Conservation (phyloP, 2,888 invertebrate genomes). For the Lasiommata megera region DNA sequence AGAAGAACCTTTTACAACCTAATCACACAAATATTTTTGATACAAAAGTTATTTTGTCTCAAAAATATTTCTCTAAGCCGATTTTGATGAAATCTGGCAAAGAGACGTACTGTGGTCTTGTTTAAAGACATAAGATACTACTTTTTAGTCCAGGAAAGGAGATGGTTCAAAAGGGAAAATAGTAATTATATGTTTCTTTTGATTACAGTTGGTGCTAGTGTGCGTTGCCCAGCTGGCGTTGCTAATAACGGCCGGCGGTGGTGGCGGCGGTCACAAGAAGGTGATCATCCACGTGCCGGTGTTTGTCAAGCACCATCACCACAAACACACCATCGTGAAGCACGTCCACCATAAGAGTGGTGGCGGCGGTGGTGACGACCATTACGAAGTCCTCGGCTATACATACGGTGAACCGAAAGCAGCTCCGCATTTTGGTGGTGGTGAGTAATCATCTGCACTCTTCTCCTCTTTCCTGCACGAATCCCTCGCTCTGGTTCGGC, state of each 20-base stretch:
- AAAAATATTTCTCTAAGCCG: too few relatives aligned
- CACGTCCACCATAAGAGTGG: conserved; percentile 84
- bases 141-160: too few relatives aligned
- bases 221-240: conserved; percentile 61
- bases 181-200: not conserved
- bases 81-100: too few relatives aligned
- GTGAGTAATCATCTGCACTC: too few relatives aligned
- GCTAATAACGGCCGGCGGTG: conserved; percentile 66
- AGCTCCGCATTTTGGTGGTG: conserved; percentile 71
- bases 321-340: conserved; percentile 89
- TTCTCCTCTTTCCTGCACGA: too few relatives aligned
- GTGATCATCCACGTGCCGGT: conserved; percentile 90
- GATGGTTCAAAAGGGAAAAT: too few relatives aligned
- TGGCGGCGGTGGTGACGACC: conserved; percentile 80
- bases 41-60: too few relatives aligned
- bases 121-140: too few relatives aligned
- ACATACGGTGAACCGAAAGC: conserved; percentile 84
- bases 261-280: conserved; percentile 83
- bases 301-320: conserved; percentile 88
- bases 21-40: too few relatives aligned
- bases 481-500: too few relatives aligned
- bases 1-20: too few relatives aligned
- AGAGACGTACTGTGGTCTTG: too few relatives aligned
- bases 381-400: conserved; percentile 86
- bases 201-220: conserved; percentile 59